Percentiles rank a stretch among this genome's conserved stretches.
These are phyloP conservation scores for Sorex maritimensis DNA, from an alignment of 2,797 vertebrate species.

Conservation along the genomic window DNA sequence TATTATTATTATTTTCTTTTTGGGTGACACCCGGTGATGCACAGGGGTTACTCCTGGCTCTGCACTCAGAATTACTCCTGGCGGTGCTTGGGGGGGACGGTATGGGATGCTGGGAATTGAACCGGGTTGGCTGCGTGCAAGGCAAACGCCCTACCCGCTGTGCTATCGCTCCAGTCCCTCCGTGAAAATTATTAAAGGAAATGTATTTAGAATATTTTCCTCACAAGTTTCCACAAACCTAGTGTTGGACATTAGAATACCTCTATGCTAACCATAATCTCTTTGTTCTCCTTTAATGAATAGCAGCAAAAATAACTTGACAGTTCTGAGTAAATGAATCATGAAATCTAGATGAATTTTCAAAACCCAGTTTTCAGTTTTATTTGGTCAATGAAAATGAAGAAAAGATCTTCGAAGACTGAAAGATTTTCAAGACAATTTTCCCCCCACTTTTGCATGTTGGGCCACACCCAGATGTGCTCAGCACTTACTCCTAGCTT, in stretches of 20 bases:
- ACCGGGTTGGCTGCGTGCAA: too few species aligned
- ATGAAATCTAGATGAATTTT: slow-evolving; percentile 82
- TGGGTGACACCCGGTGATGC: too few species aligned
- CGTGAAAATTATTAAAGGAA: slow-evolving; percentile 78
- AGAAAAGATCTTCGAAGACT: slow-evolving; percentile 68
- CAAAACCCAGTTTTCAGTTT: slow-evolving; percentile 80
- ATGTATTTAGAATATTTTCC: slow-evolving; percentile 80
- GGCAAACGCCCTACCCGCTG: too few species aligned
- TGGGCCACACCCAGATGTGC: too few species aligned
- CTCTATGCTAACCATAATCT: slow-evolving; percentile 83
- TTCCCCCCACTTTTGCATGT: background rate
- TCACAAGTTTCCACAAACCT: slow-evolving; percentile 78
- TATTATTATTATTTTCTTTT: too few species aligned
- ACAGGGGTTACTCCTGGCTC: too few species aligned
- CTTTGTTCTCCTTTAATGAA: slow-evolving; percentile 88
- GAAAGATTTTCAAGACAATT: slow-evolving; percentile 74
- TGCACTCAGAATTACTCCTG: too few species aligned
- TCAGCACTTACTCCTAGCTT: too few species aligned
- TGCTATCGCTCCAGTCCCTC: too few species aligned
- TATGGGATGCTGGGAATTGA: too few species aligned
- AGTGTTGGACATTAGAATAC: slow-evolving; percentile 81
- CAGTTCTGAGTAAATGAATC: slow-evolving; percentile 83
- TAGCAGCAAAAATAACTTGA: slow-evolving; percentile 86
- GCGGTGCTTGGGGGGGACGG: too few species aligned
- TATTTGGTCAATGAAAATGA: slow-evolving; percentile 74